phyloP scores from a whole-genome alignment of 2,797 vertebrate genomes.

The Galagoides demidoff region DNA sequence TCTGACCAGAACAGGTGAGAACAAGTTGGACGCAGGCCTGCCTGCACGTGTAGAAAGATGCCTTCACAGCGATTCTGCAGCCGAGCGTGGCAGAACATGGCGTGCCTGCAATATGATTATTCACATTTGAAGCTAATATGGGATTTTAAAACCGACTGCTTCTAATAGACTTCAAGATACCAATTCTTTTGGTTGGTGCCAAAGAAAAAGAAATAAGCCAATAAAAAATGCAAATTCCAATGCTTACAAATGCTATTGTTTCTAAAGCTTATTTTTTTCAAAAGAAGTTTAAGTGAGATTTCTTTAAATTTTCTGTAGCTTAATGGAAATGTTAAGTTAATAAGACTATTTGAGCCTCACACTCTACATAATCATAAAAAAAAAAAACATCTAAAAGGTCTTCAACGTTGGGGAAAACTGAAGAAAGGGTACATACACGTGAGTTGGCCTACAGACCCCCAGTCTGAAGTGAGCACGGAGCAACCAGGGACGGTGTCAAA shows the following conservation, averaged over 20 bases:
- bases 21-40: background rate
- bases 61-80: conserved; percentile 68
- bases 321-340: conserved; percentile 14
- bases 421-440: background rate
- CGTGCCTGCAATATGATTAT: conserved; percentile 60
- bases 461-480: background rate
- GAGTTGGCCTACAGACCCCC: background rate
- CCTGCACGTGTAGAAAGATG: background rate
- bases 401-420: background rate
- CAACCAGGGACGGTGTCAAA: background rate
- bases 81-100: conserved; percentile 78
- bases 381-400: conserved; percentile 21
- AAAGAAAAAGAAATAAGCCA: conserved; percentile 62
- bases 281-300: background rate
- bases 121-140: conserved; percentile 73
- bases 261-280: conserved; percentile 69
- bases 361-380: background rate
- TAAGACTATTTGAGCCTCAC: background rate
- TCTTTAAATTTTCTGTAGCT: conserved; percentile 4
- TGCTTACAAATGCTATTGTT: conserved; percentile 70
- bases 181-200: conserved; percentile 75
- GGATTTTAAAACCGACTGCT: conserved; percentile 72
- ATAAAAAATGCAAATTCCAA: conserved; percentile 74
- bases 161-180: conserved; percentile 77
- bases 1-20: background rate